Conservation (phyloP, 2,113 vertebrate species). For the Xiphorhynchus elegans region DNA sequence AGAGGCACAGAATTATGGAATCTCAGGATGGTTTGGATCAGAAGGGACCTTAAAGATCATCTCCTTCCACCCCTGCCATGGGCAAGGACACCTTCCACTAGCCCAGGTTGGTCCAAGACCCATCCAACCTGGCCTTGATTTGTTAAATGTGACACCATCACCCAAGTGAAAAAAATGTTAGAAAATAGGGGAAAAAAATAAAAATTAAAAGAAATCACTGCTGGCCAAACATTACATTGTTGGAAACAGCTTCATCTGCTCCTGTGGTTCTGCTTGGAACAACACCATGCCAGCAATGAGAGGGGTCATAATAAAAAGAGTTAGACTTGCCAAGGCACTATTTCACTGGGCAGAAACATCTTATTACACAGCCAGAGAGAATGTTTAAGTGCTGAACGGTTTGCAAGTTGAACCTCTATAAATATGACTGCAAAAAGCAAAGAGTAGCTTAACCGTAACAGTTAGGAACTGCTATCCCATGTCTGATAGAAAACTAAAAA, state of each 20-base stretch:
- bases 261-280: background rate
- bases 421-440: background rate
- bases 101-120: background rate
- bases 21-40: background rate
- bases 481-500: background rate
- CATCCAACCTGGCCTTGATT: background rate
- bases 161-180: background rate
- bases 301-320: background rate
- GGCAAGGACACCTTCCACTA: background rate
- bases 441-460: background rate
- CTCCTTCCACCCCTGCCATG: background rate
- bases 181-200: background rate
- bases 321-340: background rate
- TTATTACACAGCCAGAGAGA: background rate
- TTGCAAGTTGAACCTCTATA: slow-evolving; percentile 2
- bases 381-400: background rate
- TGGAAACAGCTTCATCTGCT: background rate
- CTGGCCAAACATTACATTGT: background rate
- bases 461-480: background rate
- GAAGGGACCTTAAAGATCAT: background rate
- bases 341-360: background rate
- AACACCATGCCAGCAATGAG: background rate
- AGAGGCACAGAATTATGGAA: background rate
- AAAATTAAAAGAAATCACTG: background rate
- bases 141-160: background rate